Base-by-base conservation (phyloP, 2,113 vertebrate genomes). In the Dasyornis broadbenti region DNA sequence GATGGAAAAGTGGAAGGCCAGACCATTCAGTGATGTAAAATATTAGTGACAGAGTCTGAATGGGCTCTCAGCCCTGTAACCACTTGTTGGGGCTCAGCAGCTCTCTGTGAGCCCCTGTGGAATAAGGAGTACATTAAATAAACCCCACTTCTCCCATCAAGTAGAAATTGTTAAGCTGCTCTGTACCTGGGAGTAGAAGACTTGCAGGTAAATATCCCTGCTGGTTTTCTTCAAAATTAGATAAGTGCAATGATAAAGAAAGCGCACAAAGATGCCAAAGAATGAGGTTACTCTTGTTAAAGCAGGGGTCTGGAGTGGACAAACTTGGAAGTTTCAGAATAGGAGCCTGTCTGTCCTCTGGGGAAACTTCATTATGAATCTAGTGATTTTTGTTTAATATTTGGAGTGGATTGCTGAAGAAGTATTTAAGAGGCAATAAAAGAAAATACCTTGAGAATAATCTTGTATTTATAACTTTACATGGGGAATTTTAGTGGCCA, bases 121-220 rank as follows among this genome's bases (percentile, higher is more conserved):
- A 12, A 17, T 52, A 15, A 52, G 35, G 14, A 56, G 6, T 49
- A 33, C 7, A 2, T 53, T 28, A 22, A 54, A 72, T 56, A 88
- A 68, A 33, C 2, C 3, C 27, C 26, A 5, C 6, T 20, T 8
- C 1, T 1, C 31, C 13, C 39, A 71, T 16, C 9, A 30, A 24
- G 31, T 24, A 24, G 28, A 53, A 75, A 68, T 50, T 82, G 4
- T 27, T 70, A 1, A 5, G 11, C 2, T 89, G 35, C 10, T 77
- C 9, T 39, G 14, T 54, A 54, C 21, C 22, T 23, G 12, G 23
- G 14, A 65, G 19, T 37, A 39, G 26, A 33, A 54, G 39, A 10
- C n/a, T 76, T 47, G 35, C 23, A 75, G 35, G 12, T 21, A 44
- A 71, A 26, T 49, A 11, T 49, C 37, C 9, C 31, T 79, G 39